Percentiles rank a stretch among this genome's conserved stretches.
Evolutionary conservation across 2,113 vertebrate genomes (phyloP).

Genomic region (Malurus melanocephalus): DNA sequence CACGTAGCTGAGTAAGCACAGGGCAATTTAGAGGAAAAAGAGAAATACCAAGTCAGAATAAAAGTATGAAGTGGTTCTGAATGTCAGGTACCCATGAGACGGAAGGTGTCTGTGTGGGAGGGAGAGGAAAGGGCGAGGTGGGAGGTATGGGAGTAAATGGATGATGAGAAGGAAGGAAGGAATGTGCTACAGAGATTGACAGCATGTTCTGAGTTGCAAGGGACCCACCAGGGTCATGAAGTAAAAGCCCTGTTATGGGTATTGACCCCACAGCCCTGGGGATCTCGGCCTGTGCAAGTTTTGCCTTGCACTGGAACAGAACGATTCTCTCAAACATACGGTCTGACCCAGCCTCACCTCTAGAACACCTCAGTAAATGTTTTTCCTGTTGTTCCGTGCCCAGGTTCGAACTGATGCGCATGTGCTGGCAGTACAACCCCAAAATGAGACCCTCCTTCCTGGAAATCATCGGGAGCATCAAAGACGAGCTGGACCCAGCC

Average conservation of each 20-base stretch:
- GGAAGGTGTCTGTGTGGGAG: neutral
- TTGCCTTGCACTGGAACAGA: fast-evolving
- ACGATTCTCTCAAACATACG: fast-evolving
- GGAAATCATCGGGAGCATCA: slow-evolving; percentile 95
- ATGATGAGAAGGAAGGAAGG: neutral
- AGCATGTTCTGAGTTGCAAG: neutral
- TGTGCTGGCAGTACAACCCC: slow-evolving; percentile 99
- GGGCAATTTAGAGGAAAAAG: neutral
- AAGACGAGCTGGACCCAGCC: slow-evolving; percentile 89
- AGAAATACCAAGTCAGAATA: neutral
- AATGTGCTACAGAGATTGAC: neutral
- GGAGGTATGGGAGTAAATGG: neutral
- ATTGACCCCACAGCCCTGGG: neutral
- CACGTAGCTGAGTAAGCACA: neutral
- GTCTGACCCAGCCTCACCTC: neutral
- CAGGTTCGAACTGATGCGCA: slow-evolving; percentile 96
- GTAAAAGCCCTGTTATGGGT: fast-evolving
- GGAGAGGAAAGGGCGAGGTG: neutral
- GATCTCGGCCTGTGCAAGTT: neutral
- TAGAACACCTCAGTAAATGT: neutral
- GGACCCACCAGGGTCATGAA: neutral
- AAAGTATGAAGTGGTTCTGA: neutral
- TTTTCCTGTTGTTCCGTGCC: neutral
- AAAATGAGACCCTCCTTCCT: slow-evolving; percentile 96
- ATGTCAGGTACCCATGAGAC: fast-evolving